These are phyloP conservation scores for Drosophila teissieri DNA, from an alignment of 1,140 invertebrate genomes.

Conservation along the genomic window DNA sequence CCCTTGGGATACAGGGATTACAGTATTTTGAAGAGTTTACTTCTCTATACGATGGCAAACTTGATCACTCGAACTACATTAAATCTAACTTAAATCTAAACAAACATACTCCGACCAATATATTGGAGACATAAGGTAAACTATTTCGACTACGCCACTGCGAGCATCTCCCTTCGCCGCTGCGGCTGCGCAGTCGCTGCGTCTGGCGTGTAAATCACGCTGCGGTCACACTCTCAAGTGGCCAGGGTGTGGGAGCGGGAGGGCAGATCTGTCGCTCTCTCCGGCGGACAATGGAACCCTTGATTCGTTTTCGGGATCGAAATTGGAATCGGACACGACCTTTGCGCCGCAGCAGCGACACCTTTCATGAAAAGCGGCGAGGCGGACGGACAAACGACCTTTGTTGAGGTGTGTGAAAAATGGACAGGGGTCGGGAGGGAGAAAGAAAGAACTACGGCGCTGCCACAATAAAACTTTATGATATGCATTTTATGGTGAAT, in stretches of 20 bases:
- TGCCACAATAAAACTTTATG: constrained; percentile 81
- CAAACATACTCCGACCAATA: too few relatives aligned
- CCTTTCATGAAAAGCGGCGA: constrained; percentile 51
- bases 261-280: constrained; percentile 23
- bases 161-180: constrained; percentile 11
- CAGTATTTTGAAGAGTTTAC: too few relatives aligned
- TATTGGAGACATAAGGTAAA: too few relatives aligned
- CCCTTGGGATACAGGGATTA: too few relatives aligned
- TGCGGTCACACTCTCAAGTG: constrained; percentile 82
- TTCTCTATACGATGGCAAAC: too few relatives aligned
- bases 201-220: constrained; percentile 75
- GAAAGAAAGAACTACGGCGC: constrained; percentile 52
- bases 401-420: constrained; percentile 69
- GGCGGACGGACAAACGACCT: constrained; percentile 62
- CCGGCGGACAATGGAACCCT: constrained; percentile 66
- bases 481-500: constrained; percentile 80
- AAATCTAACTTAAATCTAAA: not conserved
- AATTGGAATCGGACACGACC: constrained; percentile 45
- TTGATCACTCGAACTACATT: not conserved
- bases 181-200: constrained; percentile 41
- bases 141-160: not conserved
- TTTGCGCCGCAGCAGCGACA: constrained; percentile 41
- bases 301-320: constrained; percentile 62
- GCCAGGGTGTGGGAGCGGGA: constrained; percentile 18
- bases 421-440: constrained; percentile 30